These are phyloP conservation scores for Cyphomyrus plagiostoma DNA, from an alignment of 2,113 vertebrate species.

Conservation along the genomic window DNA sequence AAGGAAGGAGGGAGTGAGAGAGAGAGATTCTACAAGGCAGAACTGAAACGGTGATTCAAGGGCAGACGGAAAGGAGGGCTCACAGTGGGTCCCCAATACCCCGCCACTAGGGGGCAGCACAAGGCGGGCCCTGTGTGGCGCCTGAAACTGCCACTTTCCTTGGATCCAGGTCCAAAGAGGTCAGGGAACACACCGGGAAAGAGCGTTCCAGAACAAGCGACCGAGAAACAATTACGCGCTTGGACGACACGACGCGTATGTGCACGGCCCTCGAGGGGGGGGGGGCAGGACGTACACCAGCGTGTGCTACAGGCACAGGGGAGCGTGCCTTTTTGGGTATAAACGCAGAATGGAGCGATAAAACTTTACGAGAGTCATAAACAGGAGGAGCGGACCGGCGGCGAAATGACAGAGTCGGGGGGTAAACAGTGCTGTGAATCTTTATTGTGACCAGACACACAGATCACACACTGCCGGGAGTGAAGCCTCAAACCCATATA, in stretches of 20 bases:
- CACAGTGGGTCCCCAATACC: background rate
- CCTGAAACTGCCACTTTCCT: background rate
- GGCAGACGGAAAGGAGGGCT: background rate
- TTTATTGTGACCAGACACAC: slow-evolving; percentile 14
- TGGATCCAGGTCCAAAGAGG: background rate
- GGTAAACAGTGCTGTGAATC: slow-evolving; percentile 21
- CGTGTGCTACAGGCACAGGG: background rate
- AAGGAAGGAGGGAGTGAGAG: background rate
- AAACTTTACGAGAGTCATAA: slow-evolving; percentile 14
- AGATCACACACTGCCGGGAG: slow-evolving; percentile 21
- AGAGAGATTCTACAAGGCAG: background rate
- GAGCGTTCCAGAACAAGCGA: background rate
- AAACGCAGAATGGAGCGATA: slow-evolving; percentile 9
- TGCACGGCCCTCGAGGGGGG: background rate
- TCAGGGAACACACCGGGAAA: background rate
- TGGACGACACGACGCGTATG: background rate
- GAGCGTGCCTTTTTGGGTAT: background rate
- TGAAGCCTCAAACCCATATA: slow-evolving; percentile 21
- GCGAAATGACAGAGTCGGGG: background rate
- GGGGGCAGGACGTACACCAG: background rate
- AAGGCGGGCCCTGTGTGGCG: background rate
- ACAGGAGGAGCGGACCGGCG: background rate
- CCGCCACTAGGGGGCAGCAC: background rate
- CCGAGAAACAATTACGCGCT: slow-evolving; percentile 10
- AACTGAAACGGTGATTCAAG: background rate